Evolutionary conservation across 2,888 invertebrate species (phyloP), one percentile per base, ranked within the genome.

Genomic region (Leptura quadrifasciata): DNA sequence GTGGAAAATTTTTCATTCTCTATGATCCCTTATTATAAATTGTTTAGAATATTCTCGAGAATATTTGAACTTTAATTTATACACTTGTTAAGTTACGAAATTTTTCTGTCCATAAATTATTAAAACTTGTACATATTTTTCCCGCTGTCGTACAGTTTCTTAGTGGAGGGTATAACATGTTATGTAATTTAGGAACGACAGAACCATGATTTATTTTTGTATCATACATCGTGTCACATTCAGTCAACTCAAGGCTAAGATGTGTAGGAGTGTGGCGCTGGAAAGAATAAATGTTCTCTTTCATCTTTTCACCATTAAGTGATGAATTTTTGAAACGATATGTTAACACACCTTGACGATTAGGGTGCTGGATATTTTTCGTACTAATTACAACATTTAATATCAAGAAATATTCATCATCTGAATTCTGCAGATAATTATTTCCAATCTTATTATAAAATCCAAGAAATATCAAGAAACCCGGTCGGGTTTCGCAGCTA

Each of bases 111-210:
- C 47, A 47, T 47, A 47, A 47, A 47, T 47, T 47, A 15, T 47
- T 15, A 47, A 15, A 47, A 5, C 15, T n/a, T n/a, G 47, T 47
- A 47, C n/a, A 47, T 39, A 15, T 39, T 39, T 39, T 2, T 47
- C 47, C 47, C n/a, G 47, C 15, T 47, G 47, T 47, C 39, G 39
- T 39, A 39, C 39, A 39, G 15, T 39, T 15, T 39, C 47, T 3
- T 47, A 47, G 47, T n/a, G 47, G 47, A 47, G 47, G 47, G 47
- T 47, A 47, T 6, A 47, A n/a, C 47, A 12, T 15, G 15, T 47
- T 47, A 47, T n/a, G 12, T 47, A 47, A 47, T 47, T 47, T 47
- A 47, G 47, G n/a, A 47, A 47, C 47, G 47, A 47, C n/a, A 47
- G 47, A 47, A 47, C 4, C 47, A 47, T 47, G n/a, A 47, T 47